Evolutionary conservation across 2,888 invertebrate species (phyloP).

Genomic region (Apamea anceps): DNA sequence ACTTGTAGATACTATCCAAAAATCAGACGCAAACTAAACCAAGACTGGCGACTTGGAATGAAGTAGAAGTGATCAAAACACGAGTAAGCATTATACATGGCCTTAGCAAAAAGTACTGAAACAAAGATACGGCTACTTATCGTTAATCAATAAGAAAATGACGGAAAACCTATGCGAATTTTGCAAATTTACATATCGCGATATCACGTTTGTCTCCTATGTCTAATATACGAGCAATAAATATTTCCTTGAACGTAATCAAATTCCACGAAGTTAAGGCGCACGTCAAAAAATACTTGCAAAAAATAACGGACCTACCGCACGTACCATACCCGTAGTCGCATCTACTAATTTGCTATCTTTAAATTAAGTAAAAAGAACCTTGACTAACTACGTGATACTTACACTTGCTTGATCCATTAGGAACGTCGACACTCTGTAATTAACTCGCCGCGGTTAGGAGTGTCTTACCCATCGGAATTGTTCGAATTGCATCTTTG

Average conservation of each 20-base stretch:
- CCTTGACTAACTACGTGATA: background rate
- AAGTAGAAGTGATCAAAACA: slow-evolving; percentile 37
- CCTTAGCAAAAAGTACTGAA: slow-evolving; percentile 46
- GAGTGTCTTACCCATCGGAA: background rate
- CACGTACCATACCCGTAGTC: slow-evolving; percentile 24
- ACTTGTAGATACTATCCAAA: slow-evolving; percentile 31
- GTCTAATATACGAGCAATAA: slow-evolving; percentile 61
- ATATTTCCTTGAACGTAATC: slow-evolving; percentile 44
- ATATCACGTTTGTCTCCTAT: slow-evolving; percentile 74
- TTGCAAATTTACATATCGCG: slow-evolving; percentile 78
- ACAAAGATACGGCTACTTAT: slow-evolving; percentile 31
- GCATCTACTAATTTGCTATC: background rate
- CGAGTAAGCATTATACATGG: slow-evolving; percentile 31
- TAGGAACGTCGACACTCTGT: slow-evolving; percentile 18
- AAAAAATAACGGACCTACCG: slow-evolving; percentile 17
- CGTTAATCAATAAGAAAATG: slow-evolving; percentile 58
- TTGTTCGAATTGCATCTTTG: slow-evolving; percentile 8
- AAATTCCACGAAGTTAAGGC: slow-evolving; percentile 36
- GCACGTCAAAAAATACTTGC: slow-evolving; percentile 34
- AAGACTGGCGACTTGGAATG: slow-evolving; percentile 26
- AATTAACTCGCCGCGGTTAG: slow-evolving; percentile 26
- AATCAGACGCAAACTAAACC: slow-evolving; percentile 50
- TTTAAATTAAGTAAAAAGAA: background rate
- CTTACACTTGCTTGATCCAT: slow-evolving; percentile 14
- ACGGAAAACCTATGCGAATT: slow-evolving; percentile 61